These are phyloP conservation scores for Drosophila tristis DNA, from an alignment of 1,140 invertebrate species.

Conservation along the genomic window DNA sequence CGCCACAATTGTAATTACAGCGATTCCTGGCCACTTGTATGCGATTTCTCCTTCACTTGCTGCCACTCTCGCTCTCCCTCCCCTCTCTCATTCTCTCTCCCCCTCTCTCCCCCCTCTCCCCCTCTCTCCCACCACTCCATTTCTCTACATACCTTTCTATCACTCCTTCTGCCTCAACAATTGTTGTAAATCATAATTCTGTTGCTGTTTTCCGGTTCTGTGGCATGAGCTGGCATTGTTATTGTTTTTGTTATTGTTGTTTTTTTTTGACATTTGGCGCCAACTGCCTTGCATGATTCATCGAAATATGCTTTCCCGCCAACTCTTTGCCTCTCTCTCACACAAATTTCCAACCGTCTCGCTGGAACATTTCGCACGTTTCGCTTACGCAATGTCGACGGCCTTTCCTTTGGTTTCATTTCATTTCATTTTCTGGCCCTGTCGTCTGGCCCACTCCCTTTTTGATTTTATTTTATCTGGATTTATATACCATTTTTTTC, in stretches of 20 bases:
- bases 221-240: slow-evolving; percentile 63
- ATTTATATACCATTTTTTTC: too few species aligned
- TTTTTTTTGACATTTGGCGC: slow-evolving; percentile 76
- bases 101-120: too few species aligned
- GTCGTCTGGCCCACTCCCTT: slow-evolving; percentile 18
- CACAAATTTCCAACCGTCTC: background rate
- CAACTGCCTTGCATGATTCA: slow-evolving; percentile 78
- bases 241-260: too few species aligned
- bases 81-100: too few species aligned
- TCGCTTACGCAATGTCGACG: slow-evolving; percentile 69
- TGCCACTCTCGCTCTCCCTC: too few species aligned
- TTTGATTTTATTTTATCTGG: slow-evolving; percentile 36
- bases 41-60: slow-evolving; percentile 8
- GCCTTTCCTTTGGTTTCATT: slow-evolving; percentile 13
- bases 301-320: slow-evolving; percentile 52
- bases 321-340: slow-evolving; percentile 10
- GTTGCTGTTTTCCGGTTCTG: slow-evolving; percentile 42
- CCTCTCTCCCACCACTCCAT: too few species aligned
- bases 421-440: slow-evolving; percentile 1
- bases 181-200: slow-evolving; percentile 71
- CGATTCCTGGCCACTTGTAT: slow-evolving; percentile 43
- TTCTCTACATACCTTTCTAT: background rate
- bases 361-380: slow-evolving; percentile 46
- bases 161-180: slow-evolving; percentile 1
- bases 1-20: slow-evolving; percentile 61